Evolutionary conservation across 2,113 vertebrate species (phyloP).

Genomic region (Salvelinus alpinus): DNA sequence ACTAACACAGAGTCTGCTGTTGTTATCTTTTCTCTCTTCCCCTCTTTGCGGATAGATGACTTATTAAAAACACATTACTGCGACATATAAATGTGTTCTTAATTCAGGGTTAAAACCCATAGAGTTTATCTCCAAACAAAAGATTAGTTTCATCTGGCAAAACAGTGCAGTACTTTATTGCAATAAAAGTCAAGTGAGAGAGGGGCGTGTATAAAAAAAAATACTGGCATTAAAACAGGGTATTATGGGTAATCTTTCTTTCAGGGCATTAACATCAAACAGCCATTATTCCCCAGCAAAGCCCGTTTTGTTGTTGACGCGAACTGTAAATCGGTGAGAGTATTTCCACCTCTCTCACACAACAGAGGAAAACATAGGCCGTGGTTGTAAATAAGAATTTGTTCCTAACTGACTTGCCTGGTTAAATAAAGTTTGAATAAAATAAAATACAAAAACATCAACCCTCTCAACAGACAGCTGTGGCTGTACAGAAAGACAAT

Average conservation of each 20-base stretch:
- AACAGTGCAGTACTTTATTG: constrained; percentile 61
- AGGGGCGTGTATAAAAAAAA: neutral
- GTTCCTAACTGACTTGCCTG: too few species aligned
- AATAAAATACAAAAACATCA: neutral
- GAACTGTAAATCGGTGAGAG: constrained; percentile 49
- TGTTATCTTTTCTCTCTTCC: constrained; percentile 64
- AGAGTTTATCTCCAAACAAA: constrained; percentile 75
- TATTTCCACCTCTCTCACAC: constrained; percentile 59
- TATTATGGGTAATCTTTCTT: constrained; percentile 71
- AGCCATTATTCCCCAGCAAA: constrained; percentile 56
- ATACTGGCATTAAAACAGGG: constrained; percentile 61
- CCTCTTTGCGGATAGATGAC: constrained; percentile 63
- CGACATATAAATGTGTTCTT: constrained; percentile 72
- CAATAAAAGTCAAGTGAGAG: constrained; percentile 59
- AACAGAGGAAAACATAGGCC: constrained; percentile 6
- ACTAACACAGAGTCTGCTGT: constrained; percentile 74
- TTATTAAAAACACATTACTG: constrained; percentile 73
- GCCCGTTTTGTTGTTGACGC: constrained; percentile 62
- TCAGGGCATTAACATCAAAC: constrained; percentile 64
- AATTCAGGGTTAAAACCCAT: constrained; percentile 63
- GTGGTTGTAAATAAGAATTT: too few species aligned
- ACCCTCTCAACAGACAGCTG: constrained; percentile 46
- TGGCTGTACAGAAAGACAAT: neutral
- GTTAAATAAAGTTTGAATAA: too few species aligned
- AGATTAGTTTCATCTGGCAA: constrained; percentile 74